A percentile compares a stretch with the other conserved stretches of the same genome.
Evolutionary conservation across 2,797 vertebrate species (phyloP).

Genomic region (Xenops minutus): DNA sequence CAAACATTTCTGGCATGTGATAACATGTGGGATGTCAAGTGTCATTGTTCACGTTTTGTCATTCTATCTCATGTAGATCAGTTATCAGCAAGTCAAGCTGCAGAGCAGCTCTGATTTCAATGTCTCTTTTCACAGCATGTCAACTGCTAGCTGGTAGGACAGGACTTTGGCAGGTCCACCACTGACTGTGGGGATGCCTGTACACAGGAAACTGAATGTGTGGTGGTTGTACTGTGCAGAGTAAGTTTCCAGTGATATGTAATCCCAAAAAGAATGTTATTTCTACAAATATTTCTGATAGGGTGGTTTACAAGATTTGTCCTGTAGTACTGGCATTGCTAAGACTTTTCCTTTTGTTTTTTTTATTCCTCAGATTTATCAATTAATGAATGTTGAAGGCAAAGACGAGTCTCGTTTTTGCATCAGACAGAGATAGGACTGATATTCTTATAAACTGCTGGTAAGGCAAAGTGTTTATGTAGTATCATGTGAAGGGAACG

Average conservation of each 20-base stretch:
- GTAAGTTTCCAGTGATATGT: neutral
- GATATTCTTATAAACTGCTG: neutral
- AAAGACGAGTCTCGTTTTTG: neutral
- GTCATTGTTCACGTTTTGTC: slow-evolving; percentile 34
- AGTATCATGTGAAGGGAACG: rapidly evolving
- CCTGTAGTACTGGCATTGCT: neutral
- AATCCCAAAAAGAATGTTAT: rapidly evolving
- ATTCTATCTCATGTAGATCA: neutral
- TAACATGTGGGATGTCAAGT: slow-evolving; percentile 37
- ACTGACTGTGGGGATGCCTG: rapidly evolving
- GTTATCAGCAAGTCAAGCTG: neutral
- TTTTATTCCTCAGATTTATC: neutral
- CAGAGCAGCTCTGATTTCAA: neutral
- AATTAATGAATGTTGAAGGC: neutral
- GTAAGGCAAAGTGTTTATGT: neutral
- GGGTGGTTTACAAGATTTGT: neutral
- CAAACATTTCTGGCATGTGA: slow-evolving; percentile 8
- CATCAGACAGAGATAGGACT: neutral
- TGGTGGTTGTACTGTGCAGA: neutral
- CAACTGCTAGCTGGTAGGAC: neutral
- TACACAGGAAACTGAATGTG: neutral
- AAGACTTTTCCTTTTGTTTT: neutral
- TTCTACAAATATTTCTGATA: neutral
- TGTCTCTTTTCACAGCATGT: neutral
- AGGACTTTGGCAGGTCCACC: neutral